These are phyloP conservation scores for Mesitornis unicolor DNA, from an alignment of 2,113 vertebrate species.

Conservation along the genomic window DNA sequence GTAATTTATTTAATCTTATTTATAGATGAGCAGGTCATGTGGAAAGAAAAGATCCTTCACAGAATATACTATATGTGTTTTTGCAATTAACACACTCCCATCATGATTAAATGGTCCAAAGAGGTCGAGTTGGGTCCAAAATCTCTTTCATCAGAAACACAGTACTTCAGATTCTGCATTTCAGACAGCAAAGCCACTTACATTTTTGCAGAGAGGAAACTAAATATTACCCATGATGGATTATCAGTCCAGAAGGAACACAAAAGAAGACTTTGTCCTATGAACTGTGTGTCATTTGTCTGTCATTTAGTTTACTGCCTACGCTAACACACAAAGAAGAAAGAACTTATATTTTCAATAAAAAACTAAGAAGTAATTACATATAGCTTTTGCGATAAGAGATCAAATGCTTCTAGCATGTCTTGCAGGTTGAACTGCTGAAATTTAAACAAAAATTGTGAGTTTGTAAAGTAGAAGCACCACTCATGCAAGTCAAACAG, in stretches of 20 bases:
- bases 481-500: background rate
- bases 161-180: background rate
- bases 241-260: background rate
- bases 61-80: background rate
- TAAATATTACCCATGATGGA: background rate
- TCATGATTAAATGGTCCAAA: background rate
- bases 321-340: background rate
- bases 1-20: background rate
- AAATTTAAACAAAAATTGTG: background rate
- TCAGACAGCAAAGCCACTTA: background rate
- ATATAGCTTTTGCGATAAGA: background rate
- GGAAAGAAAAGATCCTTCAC: background rate
- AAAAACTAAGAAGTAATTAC: background rate
- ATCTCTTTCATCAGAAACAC: background rate
- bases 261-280: background rate
- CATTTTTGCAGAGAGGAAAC: background rate
- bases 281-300: background rate
- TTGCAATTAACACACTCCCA: background rate
- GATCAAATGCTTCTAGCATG: background rate
- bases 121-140: background rate
- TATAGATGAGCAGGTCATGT: background rate
- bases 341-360: background rate
- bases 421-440: background rate
- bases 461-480: background rate
- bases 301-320: background rate